Conservation (phyloP, 2,113 vertebrate species). For the Oriolus oriolus region DNA sequence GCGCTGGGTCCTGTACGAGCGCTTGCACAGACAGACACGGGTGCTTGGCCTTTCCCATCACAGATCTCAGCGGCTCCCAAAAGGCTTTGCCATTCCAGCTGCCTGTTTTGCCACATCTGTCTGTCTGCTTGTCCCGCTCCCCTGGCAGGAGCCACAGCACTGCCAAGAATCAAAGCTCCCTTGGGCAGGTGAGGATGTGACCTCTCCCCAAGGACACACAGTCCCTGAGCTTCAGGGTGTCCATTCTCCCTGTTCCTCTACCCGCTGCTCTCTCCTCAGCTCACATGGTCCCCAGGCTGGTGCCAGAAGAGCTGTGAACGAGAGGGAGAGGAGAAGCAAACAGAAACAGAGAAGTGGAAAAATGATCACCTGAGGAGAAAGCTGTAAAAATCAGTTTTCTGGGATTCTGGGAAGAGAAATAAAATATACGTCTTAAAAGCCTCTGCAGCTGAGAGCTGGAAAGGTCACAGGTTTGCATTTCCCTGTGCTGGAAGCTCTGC, state of each 20-base stretch:
- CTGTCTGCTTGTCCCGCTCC: neutral
- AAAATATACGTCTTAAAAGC: neutral
- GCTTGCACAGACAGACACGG: fast-evolving
- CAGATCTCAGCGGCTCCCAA: neutral
- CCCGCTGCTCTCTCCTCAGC: fast-evolving
- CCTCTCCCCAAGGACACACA: neutral
- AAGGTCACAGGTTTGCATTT: slow-evolving; percentile 10
- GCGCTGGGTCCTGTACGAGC: fast-evolving
- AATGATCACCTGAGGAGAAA: fast-evolving
- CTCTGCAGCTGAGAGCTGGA: neutral
- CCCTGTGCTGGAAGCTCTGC: neutral
- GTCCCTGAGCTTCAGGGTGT: neutral
- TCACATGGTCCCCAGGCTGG: neutral
- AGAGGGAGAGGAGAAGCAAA: neutral
- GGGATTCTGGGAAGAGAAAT: neutral
- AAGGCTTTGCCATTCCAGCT: neutral
- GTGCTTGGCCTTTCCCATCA: neutral
- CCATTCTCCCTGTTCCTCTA: neutral
- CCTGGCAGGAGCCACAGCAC: fast-evolving
- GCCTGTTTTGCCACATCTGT: neutral
- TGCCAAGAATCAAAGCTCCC: neutral
- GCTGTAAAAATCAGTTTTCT: neutral
- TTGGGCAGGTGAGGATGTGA: neutral
- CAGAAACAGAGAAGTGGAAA: neutral
- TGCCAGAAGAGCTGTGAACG: neutral